A percentile compares a stretch with the other conserved stretches of the same genome.
Conservation (phyloP, 2,113 vertebrate species). For the Rhinichthys klamathensis region DNA sequence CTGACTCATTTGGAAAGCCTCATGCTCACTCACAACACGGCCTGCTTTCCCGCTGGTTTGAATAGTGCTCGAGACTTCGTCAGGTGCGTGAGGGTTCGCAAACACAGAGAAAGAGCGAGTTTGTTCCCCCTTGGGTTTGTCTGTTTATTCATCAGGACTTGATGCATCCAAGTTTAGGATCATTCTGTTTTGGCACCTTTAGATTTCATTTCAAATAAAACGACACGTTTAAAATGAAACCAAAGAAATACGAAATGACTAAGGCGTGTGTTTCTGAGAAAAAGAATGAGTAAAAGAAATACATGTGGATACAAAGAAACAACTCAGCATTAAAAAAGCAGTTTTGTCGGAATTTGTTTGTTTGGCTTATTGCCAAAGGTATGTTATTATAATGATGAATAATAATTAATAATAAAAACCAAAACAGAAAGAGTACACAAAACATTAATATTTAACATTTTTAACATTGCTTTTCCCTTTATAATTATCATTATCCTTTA, state of each 20-base stretch:
- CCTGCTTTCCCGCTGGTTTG: conserved; percentile 28
- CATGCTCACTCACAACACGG: conserved; percentile 28
- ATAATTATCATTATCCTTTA: conserved; percentile 76
- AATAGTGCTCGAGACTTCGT: conserved; percentile 3
- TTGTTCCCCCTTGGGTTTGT: conserved; percentile 75
- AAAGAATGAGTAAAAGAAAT: conserved; percentile 63
- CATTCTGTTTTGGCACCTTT: conserved; percentile 83
- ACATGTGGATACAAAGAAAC: conserved; percentile 71
- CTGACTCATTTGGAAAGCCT: conserved; percentile 47
- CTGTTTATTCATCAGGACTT: conserved; percentile 81
- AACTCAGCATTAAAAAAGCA: conserved; percentile 73
- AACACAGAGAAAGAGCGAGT: conserved; percentile 63
- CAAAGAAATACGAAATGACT: conserved; percentile 72
- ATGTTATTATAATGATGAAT: conserved; percentile 57
- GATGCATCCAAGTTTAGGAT: conserved; percentile 81
- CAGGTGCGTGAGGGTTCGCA: conserved; percentile 44
- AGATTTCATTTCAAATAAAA: conserved; percentile 78
- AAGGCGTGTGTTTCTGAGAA: conserved; percentile 80
- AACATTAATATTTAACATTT: conserved; percentile 74
- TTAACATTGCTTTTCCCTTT: conserved; percentile 72
- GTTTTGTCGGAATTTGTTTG: conserved; percentile 68
- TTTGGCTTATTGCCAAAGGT: conserved; percentile 70
- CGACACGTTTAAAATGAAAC: conserved; percentile 71
- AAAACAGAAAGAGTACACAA: conserved; percentile 70
- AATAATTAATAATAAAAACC: conserved; percentile 59